phyloP scores from a whole-genome alignment of 1,140 invertebrate species.

The Trachymyrmex septentrionalis region DNA sequence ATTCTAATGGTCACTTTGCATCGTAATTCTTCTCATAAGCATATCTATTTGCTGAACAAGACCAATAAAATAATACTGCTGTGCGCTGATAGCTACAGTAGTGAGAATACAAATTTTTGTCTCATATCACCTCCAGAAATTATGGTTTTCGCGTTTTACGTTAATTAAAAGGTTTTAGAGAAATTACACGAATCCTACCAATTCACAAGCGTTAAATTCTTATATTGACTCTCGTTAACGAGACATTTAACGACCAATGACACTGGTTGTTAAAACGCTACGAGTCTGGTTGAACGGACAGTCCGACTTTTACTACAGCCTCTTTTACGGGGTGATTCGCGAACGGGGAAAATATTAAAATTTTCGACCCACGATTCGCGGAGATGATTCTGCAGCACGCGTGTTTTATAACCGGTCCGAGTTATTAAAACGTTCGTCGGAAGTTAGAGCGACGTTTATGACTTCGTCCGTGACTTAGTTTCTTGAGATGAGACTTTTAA shows the following conservation, averaged over 20 bases:
- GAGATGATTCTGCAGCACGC: constrained; percentile 4
- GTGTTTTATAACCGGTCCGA: constrained; percentile 33
- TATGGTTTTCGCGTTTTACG: neutral
- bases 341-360: constrained; percentile 45
- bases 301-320: constrained; percentile 22
- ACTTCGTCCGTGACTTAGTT: constrained; percentile 15
- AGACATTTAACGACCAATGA: constrained; percentile 31
- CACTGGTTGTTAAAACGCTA: neutral
- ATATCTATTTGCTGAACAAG: neutral
- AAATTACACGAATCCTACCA: neutral
- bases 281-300: neutral
- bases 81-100: neutral
- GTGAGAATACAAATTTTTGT: constrained; percentile 9
- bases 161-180: constrained; percentile 1
- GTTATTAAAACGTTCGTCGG: constrained; percentile 43
- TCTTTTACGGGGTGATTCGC: constrained; percentile 19
- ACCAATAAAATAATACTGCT: neutral
- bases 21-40: constrained; percentile 3
- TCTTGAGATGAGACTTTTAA: constrained; percentile 26
- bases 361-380: constrained; percentile 44
- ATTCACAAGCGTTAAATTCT: constrained; percentile 38
- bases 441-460: constrained; percentile 41
- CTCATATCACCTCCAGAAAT: neutral
- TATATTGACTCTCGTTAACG: constrained; percentile 45
- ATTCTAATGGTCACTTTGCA: neutral